A percentile compares a stretch with the other conserved stretches of the same genome.
phyloP scores from a whole-genome alignment of 1,140 invertebrate species.

The Drosophila elegans region DNA sequence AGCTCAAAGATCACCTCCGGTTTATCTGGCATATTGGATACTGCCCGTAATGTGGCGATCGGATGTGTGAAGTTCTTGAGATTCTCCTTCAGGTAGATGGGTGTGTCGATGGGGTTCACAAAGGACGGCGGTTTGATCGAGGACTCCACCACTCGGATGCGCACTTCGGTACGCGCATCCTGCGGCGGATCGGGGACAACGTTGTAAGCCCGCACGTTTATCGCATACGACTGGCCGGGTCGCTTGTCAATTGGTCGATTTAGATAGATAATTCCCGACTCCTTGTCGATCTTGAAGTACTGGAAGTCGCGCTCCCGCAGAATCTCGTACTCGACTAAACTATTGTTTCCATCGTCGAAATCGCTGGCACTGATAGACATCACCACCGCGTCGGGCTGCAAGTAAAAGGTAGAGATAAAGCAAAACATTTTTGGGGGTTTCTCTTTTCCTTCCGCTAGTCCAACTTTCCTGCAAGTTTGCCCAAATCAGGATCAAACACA shows the following conservation, averaged over 20 bases:
- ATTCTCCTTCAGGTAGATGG: constrained; percentile 90
- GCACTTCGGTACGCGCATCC: constrained; percentile 89
- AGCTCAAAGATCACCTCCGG: constrained; percentile 91
- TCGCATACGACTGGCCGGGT: constrained; percentile 89
- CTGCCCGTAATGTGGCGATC: constrained; percentile 89
- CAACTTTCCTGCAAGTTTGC: constrained; percentile 58
- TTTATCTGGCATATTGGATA: constrained; percentile 90
- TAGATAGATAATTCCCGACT: constrained; percentile 92
- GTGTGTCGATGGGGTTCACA: constrained; percentile 86
- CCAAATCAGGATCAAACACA: constrained; percentile 55
- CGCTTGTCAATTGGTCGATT: constrained; percentile 87
- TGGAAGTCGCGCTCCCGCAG: constrained; percentile 87
- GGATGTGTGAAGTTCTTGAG: constrained; percentile 88
- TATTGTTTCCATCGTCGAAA: constrained; percentile 94
- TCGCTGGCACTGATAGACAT: constrained; percentile 95
- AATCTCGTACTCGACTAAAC: constrained; percentile 89
- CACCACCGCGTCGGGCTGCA: constrained; percentile 87
- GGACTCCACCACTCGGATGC: constrained; percentile 93
- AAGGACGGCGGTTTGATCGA: constrained; percentile 94
- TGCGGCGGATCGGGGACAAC: constrained; percentile 87
- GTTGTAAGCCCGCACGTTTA: constrained; percentile 92
- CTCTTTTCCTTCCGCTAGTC: not conserved
- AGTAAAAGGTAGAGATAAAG: constrained; percentile 52
- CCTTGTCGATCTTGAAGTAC: constrained; percentile 91
- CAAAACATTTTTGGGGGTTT: not conserved